Evolutionary conservation across 2,797 vertebrate genomes (phyloP), one percentile per base, ranked within the genome.

Genomic region (Rhodeus uyekii): DNA sequence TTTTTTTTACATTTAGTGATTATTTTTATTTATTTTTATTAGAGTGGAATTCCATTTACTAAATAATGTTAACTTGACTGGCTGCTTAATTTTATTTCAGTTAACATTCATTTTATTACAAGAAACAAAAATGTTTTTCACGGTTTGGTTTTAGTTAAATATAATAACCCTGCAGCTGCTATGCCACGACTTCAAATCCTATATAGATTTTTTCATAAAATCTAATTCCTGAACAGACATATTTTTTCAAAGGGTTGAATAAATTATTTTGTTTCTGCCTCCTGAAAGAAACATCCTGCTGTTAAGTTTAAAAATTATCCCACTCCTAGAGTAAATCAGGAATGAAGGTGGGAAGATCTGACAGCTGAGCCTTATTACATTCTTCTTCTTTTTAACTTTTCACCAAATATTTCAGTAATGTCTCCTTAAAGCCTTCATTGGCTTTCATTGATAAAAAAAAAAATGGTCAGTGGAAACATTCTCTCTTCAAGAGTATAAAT

Each of bases 381-480:
- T 29, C 29, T 4, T 69, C 22, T 55, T 38, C 39, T 78, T 75
- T 68, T 76, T 61, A 83, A 78, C 50, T 77, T 77, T 55, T 46
- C 38, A 22, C 65, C 50, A 83, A 61, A 78, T 75, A 77, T 71
- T 86, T 77, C 38, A 73, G 71, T 65, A 81, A 82, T 79, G 65
- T 76, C 73, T 80, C 67, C 77, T 27, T 85, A 72, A 87, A 87
- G 68, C 78, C 63, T 69, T 83, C 39, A 34, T 22, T 75, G 87
- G 73, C 82, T 90, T 81, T 85, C 85, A 72, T 42, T 87, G 82
- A 87, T 90, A 91, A 92, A 86, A n/a, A n/a, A n/a, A n/a, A n/a
- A n/a, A 89, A 90, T 83, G 87, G 82, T 79, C 84, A 82, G 55
- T 76, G 80, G 29, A 85, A 84, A 83, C 81, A 90, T 88, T 64